phyloP scores from a whole-genome alignment of 2,888 invertebrate species.

The Therioaphis trifolii region DNA sequence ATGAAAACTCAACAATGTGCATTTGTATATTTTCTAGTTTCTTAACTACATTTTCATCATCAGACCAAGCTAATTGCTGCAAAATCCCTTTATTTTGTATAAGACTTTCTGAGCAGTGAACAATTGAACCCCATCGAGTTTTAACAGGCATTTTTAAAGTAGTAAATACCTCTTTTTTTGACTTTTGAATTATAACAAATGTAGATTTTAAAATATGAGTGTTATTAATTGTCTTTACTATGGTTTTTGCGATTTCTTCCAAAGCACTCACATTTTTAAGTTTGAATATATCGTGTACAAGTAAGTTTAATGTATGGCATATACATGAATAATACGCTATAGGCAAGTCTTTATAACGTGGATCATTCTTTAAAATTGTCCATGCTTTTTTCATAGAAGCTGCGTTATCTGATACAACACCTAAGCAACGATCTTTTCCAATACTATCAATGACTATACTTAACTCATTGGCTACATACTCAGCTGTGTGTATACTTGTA shows the following conservation, averaged over 20 bases:
- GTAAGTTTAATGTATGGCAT: background rate
- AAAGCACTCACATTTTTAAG: no score
- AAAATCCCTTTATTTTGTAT: no score
- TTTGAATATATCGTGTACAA: background rate
- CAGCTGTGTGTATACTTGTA: background rate
- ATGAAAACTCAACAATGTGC: slow-evolving; percentile 3
- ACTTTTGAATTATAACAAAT: no score
- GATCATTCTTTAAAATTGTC: slow-evolving; percentile 4
- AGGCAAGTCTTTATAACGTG: slow-evolving; percentile 17
- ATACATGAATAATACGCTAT: slow-evolving; percentile 15
- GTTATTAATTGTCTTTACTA: no score
- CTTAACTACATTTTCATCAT: no score
- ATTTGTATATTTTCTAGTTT: no score
- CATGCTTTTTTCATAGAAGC: slow-evolving; percentile 32
- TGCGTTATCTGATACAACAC: slow-evolving; percentile 14
- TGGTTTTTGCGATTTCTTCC: no score
- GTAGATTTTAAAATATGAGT: background rate
- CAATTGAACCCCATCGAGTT: no score
- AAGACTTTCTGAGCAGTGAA: no score
- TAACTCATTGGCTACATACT: background rate
- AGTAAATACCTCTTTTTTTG: no score
- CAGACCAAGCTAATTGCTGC: no score
- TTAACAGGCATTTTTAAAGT: no score
- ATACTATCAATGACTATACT: background rate
- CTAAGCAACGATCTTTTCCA: background rate